Conservation (phyloP, 2,888 invertebrate species). For the Brachylomia viminalis region DNA sequence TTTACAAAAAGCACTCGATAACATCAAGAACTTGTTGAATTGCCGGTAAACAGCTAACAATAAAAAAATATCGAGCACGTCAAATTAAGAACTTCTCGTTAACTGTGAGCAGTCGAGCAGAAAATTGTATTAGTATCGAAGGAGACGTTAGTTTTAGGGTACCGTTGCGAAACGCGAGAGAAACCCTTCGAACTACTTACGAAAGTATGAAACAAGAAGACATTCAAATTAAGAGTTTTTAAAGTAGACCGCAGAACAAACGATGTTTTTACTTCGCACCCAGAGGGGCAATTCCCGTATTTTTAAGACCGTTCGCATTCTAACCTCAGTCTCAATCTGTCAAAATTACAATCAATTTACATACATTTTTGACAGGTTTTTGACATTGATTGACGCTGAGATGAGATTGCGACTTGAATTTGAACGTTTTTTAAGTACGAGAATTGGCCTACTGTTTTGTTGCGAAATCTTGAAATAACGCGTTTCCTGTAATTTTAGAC, state of each 20-base stretch:
- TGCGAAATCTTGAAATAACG: constrained; percentile 20
- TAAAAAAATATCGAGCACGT: constrained; percentile 76
- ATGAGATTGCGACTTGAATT: too few relatives aligned
- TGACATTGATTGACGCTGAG: too few relatives aligned
- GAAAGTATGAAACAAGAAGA: constrained; percentile 45
- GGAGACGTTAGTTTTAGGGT: constrained; percentile 71
- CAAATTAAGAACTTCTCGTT: constrained; percentile 80
- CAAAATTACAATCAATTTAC: too few relatives aligned
- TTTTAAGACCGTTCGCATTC: too few relatives aligned
- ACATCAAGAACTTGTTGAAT: constrained; percentile 57
- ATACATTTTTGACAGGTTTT: too few relatives aligned
- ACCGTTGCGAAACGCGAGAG: constrained; percentile 51
- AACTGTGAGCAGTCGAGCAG: constrained; percentile 77
- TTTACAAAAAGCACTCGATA: constrained; percentile 21
- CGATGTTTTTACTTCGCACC: constrained; percentile 17
- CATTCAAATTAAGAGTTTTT: constrained; percentile 40
- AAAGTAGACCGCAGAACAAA: constrained; percentile 10
- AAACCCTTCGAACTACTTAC: constrained; percentile 38
- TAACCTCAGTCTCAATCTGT: too few relatives aligned
- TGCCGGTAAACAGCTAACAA: constrained; percentile 60
- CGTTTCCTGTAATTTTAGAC: constrained; percentile 31
- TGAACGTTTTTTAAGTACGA: too few relatives aligned
- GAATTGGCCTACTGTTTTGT: too few relatives aligned
- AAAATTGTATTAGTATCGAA: constrained; percentile 81
- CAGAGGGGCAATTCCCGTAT: too few relatives aligned